phyloP scores from a whole-genome alignment of 2,888 invertebrate species.

The Linnaemya vulpina region DNA sequence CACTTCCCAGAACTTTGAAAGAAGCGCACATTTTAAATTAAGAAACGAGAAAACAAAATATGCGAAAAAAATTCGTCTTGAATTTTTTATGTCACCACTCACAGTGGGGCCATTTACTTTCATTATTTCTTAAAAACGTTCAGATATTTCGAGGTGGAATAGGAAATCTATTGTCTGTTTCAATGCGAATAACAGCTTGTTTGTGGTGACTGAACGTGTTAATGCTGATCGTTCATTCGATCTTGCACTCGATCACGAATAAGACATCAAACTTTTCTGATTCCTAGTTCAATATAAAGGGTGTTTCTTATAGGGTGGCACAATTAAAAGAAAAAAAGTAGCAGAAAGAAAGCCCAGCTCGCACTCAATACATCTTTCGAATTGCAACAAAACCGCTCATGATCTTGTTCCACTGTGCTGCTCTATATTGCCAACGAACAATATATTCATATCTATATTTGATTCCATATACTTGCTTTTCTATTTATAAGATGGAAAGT shows the following conservation, averaged over 20 bases:
- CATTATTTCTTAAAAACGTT: background rate
- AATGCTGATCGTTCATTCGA: too few species aligned
- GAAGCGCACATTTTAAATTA: background rate
- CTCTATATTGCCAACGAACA: background rate
- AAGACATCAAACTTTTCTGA: too few species aligned
- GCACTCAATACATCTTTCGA: too few species aligned
- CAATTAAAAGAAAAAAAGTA: too few species aligned
- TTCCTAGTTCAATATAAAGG: too few species aligned
- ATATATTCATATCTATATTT: slow-evolving; percentile 19
- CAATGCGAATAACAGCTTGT: too few species aligned
- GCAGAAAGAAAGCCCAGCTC: too few species aligned
- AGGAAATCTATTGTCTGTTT: too few species aligned
- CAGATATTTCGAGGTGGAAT: background rate
- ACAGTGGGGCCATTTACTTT: slow-evolving; percentile 11
- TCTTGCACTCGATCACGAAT: too few species aligned
- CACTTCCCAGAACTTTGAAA: background rate
- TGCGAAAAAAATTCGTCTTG: background rate
- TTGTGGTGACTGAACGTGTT: too few species aligned
- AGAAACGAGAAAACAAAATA: slow-evolving; percentile 20
- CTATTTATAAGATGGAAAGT: slow-evolving; percentile 26
- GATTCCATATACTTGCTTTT: background rate
- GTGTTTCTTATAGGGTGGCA: too few species aligned
- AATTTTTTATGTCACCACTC: slow-evolving; percentile 3
- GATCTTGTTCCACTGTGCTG: background rate
- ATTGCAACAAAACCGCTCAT: background rate